Base-by-base conservation (phyloP, 1,140 invertebrate species). In the Drosophila tani region DNA sequence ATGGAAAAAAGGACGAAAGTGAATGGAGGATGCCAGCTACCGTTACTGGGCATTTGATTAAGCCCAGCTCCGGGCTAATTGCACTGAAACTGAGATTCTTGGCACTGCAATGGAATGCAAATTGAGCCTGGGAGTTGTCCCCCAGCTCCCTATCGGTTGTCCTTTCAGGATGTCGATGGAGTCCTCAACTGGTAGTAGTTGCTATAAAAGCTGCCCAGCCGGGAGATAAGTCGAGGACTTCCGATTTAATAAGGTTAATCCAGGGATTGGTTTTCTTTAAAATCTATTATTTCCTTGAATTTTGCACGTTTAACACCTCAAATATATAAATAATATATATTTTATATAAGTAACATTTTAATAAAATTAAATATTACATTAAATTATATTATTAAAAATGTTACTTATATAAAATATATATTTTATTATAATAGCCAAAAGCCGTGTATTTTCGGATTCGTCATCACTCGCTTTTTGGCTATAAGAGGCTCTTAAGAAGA, bases 41-140 rank as follows among this genome's bases (percentile, higher is more conserved):
- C 27, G 27, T 56, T 32, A 50, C 45, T 41, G 46, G 47, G 24
- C 57, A 81, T 75, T 83, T 82, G 81, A 82, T 82, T 75, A 73
- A 57, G 68, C 57, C 60, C 11, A 32, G 46, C 50, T 55, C 24
- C 38, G 32, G 56, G 46, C 46, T 73, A 73, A 73, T 73, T 73
- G 69, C 51, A 35, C 40, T 73, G 67, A 50, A 73, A 59, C 69
- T 59, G 53, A 73, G 67, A 73, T 73, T 71, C 45, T 50, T 19
- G 29, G n/a, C 43, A 41, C 17, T 41, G 35, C 45, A 29, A 11
- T 11, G 45, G 41, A 38, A 71, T 71, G 45, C 57, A 49, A 50
- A 62, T 38, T 68, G 49, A 32, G n/a, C 12, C 53, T 27, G 21
- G 3, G 41, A 32, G n/a, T 29, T 27, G 64, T 67, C 24, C 35